Evolutionary conservation across 1,140 invertebrate genomes (phyloP).

Genomic region (Drosophila tsacasi): DNA sequence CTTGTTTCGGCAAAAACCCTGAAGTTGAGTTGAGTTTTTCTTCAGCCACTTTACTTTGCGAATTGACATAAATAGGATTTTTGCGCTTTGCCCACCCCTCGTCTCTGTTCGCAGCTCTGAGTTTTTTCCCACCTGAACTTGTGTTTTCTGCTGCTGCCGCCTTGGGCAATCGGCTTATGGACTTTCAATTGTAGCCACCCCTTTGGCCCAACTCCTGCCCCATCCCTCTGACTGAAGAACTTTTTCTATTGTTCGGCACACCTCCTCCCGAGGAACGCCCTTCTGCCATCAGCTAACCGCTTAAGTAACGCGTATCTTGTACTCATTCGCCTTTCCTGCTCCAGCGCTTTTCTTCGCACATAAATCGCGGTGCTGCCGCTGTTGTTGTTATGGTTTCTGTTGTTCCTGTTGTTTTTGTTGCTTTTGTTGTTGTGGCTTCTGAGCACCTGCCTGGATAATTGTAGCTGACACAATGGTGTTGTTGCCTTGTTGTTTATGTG

Average conservation of each 20-base stretch:
- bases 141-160: constrained; percentile 22
- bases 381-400: constrained; percentile 17
- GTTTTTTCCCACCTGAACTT: constrained; percentile 25
- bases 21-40: constrained; percentile 41
- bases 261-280: background rate
- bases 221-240: constrained; percentile 5
- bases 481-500: constrained; percentile 45
- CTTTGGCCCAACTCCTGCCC: background rate
- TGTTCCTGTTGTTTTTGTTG: background rate
- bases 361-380: constrained; percentile 33
- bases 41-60: constrained; percentile 23
- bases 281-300: constrained; percentile 20
- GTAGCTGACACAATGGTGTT: constrained; percentile 52
- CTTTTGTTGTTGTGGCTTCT: constrained; percentile 36
- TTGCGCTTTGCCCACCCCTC: constrained; percentile 9
- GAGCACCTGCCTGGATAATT: constrained; percentile 60
- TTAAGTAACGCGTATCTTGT: constrained; percentile 47
- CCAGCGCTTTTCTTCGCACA: constrained; percentile 24
- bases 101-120: background rate
- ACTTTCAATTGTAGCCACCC: constrained; percentile 42
- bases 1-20: constrained; percentile 25
- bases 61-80: constrained; percentile 50
- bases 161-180: constrained; percentile 50
- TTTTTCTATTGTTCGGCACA: constrained; percentile 40
- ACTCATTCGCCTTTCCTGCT: constrained; percentile 27